These are phyloP conservation scores for Thereva nobilitata DNA, from an alignment of 2,888 invertebrate species.

Conservation along the genomic window DNA sequence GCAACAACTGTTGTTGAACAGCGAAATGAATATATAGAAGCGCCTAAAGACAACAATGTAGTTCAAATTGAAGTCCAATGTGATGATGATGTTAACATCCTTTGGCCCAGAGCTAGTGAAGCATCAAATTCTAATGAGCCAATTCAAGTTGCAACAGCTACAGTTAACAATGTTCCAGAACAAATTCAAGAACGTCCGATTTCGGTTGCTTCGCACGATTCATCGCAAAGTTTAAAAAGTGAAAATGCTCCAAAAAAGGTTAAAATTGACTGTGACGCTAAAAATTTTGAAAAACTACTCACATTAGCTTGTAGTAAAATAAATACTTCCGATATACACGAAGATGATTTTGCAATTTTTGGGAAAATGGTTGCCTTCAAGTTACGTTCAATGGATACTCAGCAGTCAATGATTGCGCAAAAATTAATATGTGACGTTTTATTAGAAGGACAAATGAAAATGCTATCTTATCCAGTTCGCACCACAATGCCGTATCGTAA, in stretches of 20 bases:
- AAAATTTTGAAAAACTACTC: conserved; percentile 53
- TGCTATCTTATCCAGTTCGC: conserved; percentile 46
- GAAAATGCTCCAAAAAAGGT: conserved; percentile 48
- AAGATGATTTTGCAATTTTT: conserved; percentile 53
- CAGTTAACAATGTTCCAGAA: conserved; percentile 3
- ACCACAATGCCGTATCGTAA: conserved; percentile 11
- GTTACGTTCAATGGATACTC: conserved; percentile 53
- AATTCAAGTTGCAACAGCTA: conserved; percentile 12
- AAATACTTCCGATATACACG: conserved; percentile 45
- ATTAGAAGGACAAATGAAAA: conserved; percentile 57
- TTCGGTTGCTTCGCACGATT: conserved; percentile 36
- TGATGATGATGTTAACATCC: conserved; percentile 42
- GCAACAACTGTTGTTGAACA: not conserved
- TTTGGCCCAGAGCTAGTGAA: conserved; percentile 36
- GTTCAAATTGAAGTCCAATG: conserved; percentile 44
- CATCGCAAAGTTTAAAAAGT: conserved; percentile 34
- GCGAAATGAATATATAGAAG: conserved; percentile 6
- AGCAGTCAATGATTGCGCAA: conserved; percentile 55
- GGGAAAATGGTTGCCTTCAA: conserved; percentile 57
- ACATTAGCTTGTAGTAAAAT: conserved; percentile 53
- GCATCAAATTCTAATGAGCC: conserved; percentile 29
- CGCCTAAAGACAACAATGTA: conserved; percentile 2
- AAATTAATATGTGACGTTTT: conserved; percentile 56
- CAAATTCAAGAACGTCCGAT: conserved; percentile 7
- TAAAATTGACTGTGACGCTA: conserved; percentile 51